phyloP scores from a whole-genome alignment of 2,113 vertebrate species.

The Thymallus thymallus region DNA sequence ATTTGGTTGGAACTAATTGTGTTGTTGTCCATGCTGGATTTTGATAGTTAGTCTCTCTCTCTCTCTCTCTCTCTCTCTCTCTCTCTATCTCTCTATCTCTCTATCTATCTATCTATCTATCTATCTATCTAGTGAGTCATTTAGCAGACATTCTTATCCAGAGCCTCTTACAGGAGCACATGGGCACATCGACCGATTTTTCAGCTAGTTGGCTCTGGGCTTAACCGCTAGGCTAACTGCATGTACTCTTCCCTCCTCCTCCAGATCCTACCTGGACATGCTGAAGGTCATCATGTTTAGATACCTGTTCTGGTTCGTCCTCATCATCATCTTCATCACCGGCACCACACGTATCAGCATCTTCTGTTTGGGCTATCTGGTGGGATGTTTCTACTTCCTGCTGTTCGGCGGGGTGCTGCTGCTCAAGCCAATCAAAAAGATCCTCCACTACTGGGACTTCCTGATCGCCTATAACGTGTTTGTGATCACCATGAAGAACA shows the following conservation, averaged over 20 bases:
- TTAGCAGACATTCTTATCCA: no score
- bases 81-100: no score
- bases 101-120: no score
- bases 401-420: slow-evolving; percentile 93
- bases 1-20: no score
- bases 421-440: slow-evolving; percentile 93
- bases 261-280: slow-evolving; percentile 97
- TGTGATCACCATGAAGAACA: slow-evolving; percentile 98
- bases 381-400: slow-evolving; percentile 98
- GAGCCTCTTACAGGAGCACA: no score
- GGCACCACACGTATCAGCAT: slow-evolving; percentile 96
- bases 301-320: slow-evolving; percentile 99
- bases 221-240: no score
- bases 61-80: no score
- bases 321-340: slow-evolving; percentile 98
- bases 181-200: no score
- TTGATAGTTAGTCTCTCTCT: no score
- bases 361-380: slow-evolving; percentile 98
- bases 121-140: no score
- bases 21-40: no score
- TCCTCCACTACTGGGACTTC: slow-evolving; percentile 97
- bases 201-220: no score
- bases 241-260: neutral
- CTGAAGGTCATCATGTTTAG: slow-evolving; percentile 96
- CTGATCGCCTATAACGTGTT: slow-evolving; percentile 97